These are phyloP conservation scores for Phenacoccus solenopsis DNA, from an alignment of 1,140 invertebrate genomes.

Conservation along the genomic window DNA sequence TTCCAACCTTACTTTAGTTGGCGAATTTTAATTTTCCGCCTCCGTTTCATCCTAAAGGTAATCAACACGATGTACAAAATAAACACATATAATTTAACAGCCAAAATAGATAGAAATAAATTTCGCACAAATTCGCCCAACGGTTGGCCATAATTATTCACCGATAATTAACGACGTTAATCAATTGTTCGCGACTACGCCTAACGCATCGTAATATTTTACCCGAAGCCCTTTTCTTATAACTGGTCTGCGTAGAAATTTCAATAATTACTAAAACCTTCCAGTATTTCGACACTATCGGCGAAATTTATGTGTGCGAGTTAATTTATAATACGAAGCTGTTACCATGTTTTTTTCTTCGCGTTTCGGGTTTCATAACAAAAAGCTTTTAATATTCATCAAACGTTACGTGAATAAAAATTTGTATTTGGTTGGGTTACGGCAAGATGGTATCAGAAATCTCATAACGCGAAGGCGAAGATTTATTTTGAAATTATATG, in stretches of 20 bases:
- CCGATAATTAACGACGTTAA: neutral
- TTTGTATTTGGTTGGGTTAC: neutral
- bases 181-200: neutral
- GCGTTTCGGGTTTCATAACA: no score
- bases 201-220: neutral
- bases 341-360: neutral
- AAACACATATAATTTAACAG: no score
- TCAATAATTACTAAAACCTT: neutral
- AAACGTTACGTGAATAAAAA: slow-evolving; percentile 3
- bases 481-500: neutral
- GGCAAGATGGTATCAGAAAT: neutral
- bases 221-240: neutral
- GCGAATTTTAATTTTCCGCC: no score
- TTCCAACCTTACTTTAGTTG: no score
- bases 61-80: no score
- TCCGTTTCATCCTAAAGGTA: no score
- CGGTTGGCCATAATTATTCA: neutral
- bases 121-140: neutral
- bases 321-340: neutral
- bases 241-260: neutral
- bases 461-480: neutral
- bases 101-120: no score
- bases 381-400: neutral
- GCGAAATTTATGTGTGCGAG: neutral
- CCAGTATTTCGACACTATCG: neutral